Evolutionary conservation across 2,113 vertebrate genomes (phyloP), one percentile per base, ranked within the genome.

Genomic region (Oxygymnocypris stewartii): DNA sequence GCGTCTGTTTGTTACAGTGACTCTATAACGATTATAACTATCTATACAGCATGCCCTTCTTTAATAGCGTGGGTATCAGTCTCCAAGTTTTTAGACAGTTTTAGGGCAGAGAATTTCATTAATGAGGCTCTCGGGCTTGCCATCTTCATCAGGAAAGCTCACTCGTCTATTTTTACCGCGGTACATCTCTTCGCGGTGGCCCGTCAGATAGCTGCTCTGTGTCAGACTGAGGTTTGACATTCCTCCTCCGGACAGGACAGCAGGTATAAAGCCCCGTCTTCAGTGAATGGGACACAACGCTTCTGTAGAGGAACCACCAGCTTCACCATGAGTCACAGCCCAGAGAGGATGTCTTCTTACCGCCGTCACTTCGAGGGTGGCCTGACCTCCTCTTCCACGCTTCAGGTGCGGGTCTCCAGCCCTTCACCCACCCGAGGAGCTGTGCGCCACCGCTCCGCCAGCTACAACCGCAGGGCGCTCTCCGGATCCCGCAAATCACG

Each of bases 341-440:
- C 92, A 83, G 95, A 94, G 57, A 94, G 93, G 87, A 94, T 94
- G 89, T 96, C 95, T 8, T 95, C 95, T 0, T 95, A 96, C 87
- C 92, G 94, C 67, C 92, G 94, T 28, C 94, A 94, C 81, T 96
- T 96, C 18, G 92, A 95, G 81, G 92, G 92, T 1, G 82, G 73
- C 7, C 28, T 90, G 12, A 88, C 86, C 44, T 79, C 87, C 74
- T 84, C 86, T 0, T 84, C 84, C 11, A 73, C 37, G 40, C 88
- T 87, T 77, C 92, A 90, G 25, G 79, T 94, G 23, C 76, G 92
- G 73, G 91, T 92, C 76, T 93, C 90, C 18, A 95, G 94, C 80
- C 93, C 92, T 0, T 95, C 95, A 80, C 94, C 94, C 12, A 90
- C 88, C 73, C 91, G 92, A 67, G 89, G 86, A 47, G 88, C 89